These are phyloP conservation scores for Chloropsis hardwickii DNA, from an alignment of 2,113 vertebrate genomes.

Conservation along the genomic window DNA sequence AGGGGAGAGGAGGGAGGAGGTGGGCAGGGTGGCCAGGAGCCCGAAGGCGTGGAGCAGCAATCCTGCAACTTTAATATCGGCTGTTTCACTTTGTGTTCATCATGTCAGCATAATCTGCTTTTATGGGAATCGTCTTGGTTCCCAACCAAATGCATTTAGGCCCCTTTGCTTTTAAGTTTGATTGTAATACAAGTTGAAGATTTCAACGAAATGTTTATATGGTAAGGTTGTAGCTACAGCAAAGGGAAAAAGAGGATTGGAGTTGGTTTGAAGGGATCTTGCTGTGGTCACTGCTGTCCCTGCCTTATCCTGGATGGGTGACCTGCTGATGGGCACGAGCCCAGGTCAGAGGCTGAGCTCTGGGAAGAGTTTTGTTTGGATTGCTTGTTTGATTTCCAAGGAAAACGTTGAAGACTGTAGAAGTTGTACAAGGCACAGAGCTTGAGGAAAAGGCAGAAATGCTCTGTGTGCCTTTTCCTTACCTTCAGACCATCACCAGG, in stretches of 20 bases:
- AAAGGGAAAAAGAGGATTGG: conserved; percentile 42
- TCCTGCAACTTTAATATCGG: conserved; percentile 76
- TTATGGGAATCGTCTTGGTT: conserved; percentile 80
- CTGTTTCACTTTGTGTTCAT: conserved; percentile 79
- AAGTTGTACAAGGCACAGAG: background rate
- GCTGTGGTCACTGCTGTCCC: background rate
- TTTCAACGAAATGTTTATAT: conserved; percentile 75
- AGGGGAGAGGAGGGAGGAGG: background rate
- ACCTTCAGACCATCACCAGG: accelerated
- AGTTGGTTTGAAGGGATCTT: background rate
- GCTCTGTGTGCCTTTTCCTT: background rate
- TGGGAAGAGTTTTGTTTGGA: background rate
- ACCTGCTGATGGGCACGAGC: accelerated
- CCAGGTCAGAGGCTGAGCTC: background rate
- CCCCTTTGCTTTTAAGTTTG: conserved; percentile 75
- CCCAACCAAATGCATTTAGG: conserved; percentile 75
- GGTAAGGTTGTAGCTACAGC: background rate
- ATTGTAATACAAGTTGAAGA: conserved; percentile 77
- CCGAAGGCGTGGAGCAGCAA: conserved; percentile 58
- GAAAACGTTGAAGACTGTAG: background rate
- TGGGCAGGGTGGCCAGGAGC: conserved; percentile 5
- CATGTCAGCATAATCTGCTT: conserved; percentile 79
- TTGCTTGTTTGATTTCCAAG: background rate
- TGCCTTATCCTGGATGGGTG: background rate
- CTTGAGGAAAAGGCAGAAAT: background rate